Conservation (phyloP, 2,797 vertebrate species). For the Paramormyrops hopkinsi region DNA sequence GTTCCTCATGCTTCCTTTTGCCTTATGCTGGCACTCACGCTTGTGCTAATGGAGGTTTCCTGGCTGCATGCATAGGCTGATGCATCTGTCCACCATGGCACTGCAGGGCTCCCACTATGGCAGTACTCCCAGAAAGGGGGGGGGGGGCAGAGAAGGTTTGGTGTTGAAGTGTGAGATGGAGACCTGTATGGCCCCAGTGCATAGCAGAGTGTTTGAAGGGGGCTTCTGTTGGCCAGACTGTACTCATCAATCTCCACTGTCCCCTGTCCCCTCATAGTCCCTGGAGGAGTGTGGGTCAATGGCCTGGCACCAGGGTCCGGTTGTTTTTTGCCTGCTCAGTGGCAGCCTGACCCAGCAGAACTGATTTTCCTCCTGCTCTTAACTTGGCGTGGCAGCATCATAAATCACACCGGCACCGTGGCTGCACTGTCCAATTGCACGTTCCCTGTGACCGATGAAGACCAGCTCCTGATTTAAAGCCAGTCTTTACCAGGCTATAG, state of each 20-base stretch:
- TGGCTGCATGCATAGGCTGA: not conserved
- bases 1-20: not conserved
- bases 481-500: not conserved
- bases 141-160: not conserved
- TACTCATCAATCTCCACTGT: not conserved
- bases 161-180: not conserved
- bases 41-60: not conserved
- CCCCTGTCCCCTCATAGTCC: not conserved
- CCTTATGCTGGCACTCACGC: not conserved
- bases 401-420: not conserved
- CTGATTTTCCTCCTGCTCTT: not conserved
- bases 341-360: not conserved
- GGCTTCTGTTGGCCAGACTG: not conserved
- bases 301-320: not conserved
- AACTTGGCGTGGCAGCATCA: not conserved
- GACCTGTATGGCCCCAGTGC: not conserved
- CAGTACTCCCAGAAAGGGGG: not conserved
- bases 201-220: not conserved
- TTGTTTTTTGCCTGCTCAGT: not conserved
- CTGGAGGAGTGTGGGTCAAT: not conserved
- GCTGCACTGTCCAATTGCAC: not conserved
- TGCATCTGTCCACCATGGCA: not conserved
- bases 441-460: not conserved
- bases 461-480: not conserved
- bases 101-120: not conserved